Evolutionary conservation across 2,797 vertebrate genomes (phyloP).

Genomic region (Pangasius djambal): DNA sequence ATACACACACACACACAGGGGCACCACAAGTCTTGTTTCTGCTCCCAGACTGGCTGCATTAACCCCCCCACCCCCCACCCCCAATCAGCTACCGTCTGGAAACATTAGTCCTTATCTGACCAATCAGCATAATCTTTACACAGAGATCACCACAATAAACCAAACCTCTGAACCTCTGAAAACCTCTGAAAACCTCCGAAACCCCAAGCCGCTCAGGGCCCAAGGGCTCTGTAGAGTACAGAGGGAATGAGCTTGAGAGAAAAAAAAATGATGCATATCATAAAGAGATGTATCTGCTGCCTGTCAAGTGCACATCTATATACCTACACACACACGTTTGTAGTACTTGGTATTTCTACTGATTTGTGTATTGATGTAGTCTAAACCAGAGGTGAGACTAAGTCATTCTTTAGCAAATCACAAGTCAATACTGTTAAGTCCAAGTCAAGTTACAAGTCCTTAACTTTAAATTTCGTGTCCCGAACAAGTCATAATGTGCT

Average conservation of each 20-base stretch:
- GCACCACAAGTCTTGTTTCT: neutral
- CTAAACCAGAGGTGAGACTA: neutral
- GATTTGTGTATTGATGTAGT: neutral
- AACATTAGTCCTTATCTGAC: slow-evolving; percentile 25
- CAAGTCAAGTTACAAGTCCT: neutral
- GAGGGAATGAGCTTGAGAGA: neutral
- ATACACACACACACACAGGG: slow-evolving; percentile 14
- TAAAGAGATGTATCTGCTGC: neutral
- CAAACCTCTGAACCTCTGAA: neutral
- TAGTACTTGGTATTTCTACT: neutral
- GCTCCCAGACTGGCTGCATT: slow-evolving; percentile 7
- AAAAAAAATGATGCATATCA: neutral
- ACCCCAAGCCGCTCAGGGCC: neutral
- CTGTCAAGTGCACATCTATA: neutral
- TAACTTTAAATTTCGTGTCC: neutral
- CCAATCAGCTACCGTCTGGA: neutral
- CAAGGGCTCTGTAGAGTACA: neutral
- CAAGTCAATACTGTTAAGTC: neutral
- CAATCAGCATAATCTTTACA: slow-evolving; percentile 12
- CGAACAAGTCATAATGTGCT: no score
- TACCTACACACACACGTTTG: neutral
- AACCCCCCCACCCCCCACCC: neutral
- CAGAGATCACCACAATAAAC: neutral
- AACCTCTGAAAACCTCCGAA: neutral
- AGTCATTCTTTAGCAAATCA: neutral